Conservation (phyloP, 2,113 vertebrate genomes). For the Neogobius melanostomus region DNA sequence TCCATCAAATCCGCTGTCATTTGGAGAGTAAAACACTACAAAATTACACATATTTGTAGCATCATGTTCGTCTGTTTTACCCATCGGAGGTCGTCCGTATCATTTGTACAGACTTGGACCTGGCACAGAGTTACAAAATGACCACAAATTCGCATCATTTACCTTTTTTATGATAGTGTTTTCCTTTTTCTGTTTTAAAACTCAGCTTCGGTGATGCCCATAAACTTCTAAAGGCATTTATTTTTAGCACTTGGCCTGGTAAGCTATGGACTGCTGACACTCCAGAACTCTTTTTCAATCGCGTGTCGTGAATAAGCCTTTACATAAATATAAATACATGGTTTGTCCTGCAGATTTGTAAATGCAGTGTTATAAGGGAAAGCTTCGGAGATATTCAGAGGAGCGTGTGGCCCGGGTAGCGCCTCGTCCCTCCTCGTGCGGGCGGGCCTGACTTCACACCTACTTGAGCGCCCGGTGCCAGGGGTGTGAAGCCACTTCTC, state of each 20-base stretch:
- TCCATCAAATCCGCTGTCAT: background rate
- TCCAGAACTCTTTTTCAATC: background rate
- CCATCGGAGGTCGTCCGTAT: no score
- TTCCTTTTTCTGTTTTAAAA: no score
- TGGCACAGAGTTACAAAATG: no score
- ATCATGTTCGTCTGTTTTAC: background rate
- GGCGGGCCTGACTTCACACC: constrained; percentile 34
- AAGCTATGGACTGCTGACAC: background rate
- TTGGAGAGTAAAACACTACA: background rate
- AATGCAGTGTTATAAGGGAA: background rate
- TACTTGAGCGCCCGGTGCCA: constrained; percentile 11
- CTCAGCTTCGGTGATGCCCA: background rate
- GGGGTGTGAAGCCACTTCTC: constrained; percentile 26
- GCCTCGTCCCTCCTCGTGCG: constrained; percentile 14
- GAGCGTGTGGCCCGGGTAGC: constrained; percentile 31
- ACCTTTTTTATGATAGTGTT: no score
- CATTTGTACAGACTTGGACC: no score
- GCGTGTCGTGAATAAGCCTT: no score
- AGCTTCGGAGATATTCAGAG: constrained; percentile 23
- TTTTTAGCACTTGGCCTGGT: background rate
- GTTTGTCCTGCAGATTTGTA: no score
- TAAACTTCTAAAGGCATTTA: background rate
- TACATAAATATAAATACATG: no score
- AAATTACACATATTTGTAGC: background rate
- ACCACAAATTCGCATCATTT: no score